Conservation (phyloP, 1,140 invertebrate species). For the Caenorhabditis tropicalis region DNA sequence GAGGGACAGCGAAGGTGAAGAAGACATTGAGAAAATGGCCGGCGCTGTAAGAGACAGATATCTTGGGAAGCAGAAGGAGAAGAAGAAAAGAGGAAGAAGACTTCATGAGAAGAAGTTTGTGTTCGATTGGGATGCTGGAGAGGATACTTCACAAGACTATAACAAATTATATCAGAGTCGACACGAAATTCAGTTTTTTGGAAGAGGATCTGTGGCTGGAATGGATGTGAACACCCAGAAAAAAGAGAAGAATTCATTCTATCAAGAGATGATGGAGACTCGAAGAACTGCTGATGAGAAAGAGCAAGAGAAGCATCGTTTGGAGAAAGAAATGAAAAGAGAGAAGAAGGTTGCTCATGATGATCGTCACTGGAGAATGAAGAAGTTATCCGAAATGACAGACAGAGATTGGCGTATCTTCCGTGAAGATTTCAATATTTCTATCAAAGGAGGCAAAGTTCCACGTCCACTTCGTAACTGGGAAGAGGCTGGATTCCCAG, state of each 20-base stretch:
- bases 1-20: slow-evolving; percentile 41
- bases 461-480: slow-evolving; percentile 93
- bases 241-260: slow-evolving; percentile 95
- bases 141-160: slow-evolving; percentile 97
- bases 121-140: slow-evolving; percentile 98
- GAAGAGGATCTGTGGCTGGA: slow-evolving; percentile 93
- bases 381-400: slow-evolving; percentile 91
- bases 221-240: slow-evolving; percentile 90
- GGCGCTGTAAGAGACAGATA: slow-evolving; percentile 76
- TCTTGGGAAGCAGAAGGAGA: slow-evolving; percentile 94
- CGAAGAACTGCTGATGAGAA: slow-evolving; percentile 94
- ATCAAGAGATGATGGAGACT: slow-evolving; percentile 92
- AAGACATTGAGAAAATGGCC: slow-evolving; percentile 61
- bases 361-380: slow-evolving; percentile 98
- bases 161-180: slow-evolving; percentile 94
- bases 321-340: slow-evolving; percentile 58
- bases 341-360: slow-evolving; percentile 91
- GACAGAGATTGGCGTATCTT: slow-evolving; percentile 99
- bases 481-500: slow-evolving; percentile 90
- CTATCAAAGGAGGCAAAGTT: slow-evolving; percentile 94
- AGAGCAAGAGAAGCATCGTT: slow-evolving; percentile 83
- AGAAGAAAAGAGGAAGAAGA: slow-evolving; percentile 81
- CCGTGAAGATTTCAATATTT: slow-evolving; percentile 98
- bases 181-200: slow-evolving; percentile 90
- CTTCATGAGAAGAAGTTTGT: slow-evolving; percentile 99